Evolutionary conservation across 2,797 vertebrate species (phyloP).

Genomic region (Naso thynnoides): DNA sequence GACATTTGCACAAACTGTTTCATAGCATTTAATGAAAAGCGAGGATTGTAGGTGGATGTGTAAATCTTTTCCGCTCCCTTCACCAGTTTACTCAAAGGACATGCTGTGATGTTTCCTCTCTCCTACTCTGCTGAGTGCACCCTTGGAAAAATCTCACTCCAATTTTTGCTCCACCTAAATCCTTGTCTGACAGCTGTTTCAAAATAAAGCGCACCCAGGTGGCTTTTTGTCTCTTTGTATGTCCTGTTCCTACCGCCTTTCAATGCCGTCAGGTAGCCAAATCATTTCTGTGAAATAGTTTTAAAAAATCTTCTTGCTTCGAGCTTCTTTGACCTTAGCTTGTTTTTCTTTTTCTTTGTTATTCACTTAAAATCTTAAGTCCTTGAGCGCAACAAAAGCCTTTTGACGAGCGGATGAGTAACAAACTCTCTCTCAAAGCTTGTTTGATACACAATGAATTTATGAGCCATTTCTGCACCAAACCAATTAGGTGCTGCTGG

Average conservation of each 20-base stretch:
- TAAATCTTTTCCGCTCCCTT: conserved; percentile 25
- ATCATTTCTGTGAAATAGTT: conserved; percentile 42
- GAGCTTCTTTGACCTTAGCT: conserved; percentile 29
- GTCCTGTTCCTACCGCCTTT: conserved; percentile 48
- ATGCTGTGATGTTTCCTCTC: conserved; percentile 38
- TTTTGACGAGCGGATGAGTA: conserved; percentile 40
- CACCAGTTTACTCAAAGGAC: conserved; percentile 36
- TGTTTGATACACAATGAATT: conserved; percentile 58
- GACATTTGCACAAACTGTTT: conserved; percentile 31
- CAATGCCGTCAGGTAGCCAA: conserved; percentile 3
- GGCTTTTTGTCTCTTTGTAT: conserved; percentile 51
- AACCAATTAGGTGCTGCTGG: conserved; percentile 46
- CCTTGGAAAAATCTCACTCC: conserved; percentile 38
- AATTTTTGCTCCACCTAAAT: conserved; percentile 64
- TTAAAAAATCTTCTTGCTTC: conserved; percentile 7
- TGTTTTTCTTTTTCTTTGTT: conserved; percentile 6
- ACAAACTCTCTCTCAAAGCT: conserved; percentile 51
- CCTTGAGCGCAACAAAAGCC: conserved; percentile 45
- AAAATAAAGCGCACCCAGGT: conserved; percentile 42
- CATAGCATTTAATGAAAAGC: conserved; percentile 24
- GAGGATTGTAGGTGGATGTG: conserved; percentile 28
- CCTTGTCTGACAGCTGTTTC: conserved; percentile 64
- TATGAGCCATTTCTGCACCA: conserved; percentile 47
- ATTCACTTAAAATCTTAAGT: conserved; percentile 43
- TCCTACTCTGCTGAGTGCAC: conserved; percentile 63